Evolutionary conservation across 2,113 vertebrate species (phyloP), one percentile per base, ranked within the genome.

Genomic region (Grammomys dolichurus): DNA sequence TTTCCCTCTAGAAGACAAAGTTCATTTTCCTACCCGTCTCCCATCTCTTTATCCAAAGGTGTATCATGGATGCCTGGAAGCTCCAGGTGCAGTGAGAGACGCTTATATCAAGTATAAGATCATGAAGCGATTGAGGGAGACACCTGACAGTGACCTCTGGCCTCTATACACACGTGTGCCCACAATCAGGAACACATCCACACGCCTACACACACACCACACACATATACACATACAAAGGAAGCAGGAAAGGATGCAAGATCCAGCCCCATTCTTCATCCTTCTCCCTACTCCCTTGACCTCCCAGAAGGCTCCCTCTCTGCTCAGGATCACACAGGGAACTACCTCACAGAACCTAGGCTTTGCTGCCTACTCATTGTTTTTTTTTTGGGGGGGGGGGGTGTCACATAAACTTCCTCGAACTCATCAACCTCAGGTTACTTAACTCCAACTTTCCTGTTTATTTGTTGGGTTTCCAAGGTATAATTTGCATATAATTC

Each of bases 381-480:
- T 24, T 65, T 93, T 65, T 65, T 65, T 65, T 28, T 63, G 63
- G 28, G 11, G 65, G 31, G 31, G 12, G 31, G 65, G 46, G 65
- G 5, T 12, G 72, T 86, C 60, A 92, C 73, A 72, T 91, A 67
- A 58, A 75, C 84, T 65, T 82, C 69, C 87, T 86, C 78, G 36
- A 85, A 60, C 40, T 77, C 48, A n/a, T 31, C n/a, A 26, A n/a
- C 81, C 54, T n/a, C 51, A 58, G 63, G 93, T 16, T 94, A 58
- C 63, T 84, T 69, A 54, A 90, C 91, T 87, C 28, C 40, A 78
- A 26, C 24, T 19, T 93, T 75, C 54, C 58, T 48, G 76, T 95
- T 87, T 78, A 81, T 73, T 26, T 90, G 77, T 75, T 76, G 81
- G 36, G 40, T 73, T 95, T 94, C 95, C 36, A 86, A 86, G 87